Conservation (phyloP, 2,888 invertebrate genomes). For the Pseudanteris insignis region DNA sequence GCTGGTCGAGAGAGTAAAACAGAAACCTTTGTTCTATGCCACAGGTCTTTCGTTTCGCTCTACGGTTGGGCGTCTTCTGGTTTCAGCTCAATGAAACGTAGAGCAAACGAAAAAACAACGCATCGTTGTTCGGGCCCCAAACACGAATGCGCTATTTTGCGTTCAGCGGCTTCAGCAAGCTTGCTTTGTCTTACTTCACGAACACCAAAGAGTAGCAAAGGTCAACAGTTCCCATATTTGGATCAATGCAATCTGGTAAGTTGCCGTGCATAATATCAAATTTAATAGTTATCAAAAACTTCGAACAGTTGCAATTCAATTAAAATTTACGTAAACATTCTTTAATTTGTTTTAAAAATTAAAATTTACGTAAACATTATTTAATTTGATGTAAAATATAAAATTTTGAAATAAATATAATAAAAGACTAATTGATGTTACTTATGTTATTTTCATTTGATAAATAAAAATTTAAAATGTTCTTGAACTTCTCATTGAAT, state of each 20-base stretch:
- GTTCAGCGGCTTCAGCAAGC: slow-evolving; percentile 38
- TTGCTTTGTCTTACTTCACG: slow-evolving; percentile 29
- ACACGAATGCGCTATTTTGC: slow-evolving; percentile 29
- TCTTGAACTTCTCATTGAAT: too few relatives aligned
- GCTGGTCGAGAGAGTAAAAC: slow-evolving; percentile 23
- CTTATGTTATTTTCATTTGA: too few relatives aligned
- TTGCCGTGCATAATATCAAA: too few relatives aligned
- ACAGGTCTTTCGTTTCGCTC: slow-evolving; percentile 16
- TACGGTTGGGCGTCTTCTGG: slow-evolving; percentile 20
- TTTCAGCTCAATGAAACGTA: slow-evolving; percentile 31
- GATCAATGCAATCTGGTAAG: slow-evolving; percentile 7
- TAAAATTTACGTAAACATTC: neutral
- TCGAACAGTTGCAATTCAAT: neutral
- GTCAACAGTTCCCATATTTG: slow-evolving; percentile 11
- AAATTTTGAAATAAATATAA: too few relatives aligned
- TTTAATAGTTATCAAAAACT: too few relatives aligned
- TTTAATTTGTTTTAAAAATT: too few relatives aligned
- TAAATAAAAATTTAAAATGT: too few relatives aligned
- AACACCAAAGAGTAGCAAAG: slow-evolving; percentile 10
- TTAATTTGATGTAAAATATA: too few relatives aligned
- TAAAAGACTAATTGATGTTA: too few relatives aligned
- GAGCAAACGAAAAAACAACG: slow-evolving; percentile 31
- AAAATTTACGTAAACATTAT: too few relatives aligned
- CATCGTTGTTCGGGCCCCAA: slow-evolving; percentile 14
- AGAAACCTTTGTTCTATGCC: slow-evolving; percentile 38